Evolutionary conservation across 2,888 invertebrate species (phyloP).

Genomic region (Epirrhoe alternata): DNA sequence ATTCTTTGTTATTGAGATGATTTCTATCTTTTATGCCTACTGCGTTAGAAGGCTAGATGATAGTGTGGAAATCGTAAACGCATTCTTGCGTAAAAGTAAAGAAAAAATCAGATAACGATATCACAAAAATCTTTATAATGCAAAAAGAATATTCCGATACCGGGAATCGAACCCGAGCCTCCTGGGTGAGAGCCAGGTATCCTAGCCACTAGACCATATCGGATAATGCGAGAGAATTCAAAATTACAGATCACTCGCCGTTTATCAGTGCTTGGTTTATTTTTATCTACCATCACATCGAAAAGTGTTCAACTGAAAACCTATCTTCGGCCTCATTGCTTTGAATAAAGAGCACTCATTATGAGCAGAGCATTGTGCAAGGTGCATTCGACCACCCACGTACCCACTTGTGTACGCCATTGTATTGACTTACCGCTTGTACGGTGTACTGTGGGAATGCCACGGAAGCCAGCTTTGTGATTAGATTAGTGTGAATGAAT

Average conservation of each 20-base stretch:
- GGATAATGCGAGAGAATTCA: constrained; percentile 37
- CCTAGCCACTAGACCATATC: constrained; percentile 89
- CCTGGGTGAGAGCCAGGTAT: constrained; percentile 90
- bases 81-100: constrained; percentile 35
- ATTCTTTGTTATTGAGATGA: constrained; percentile 51
- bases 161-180: constrained; percentile 86
- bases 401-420: constrained; percentile 51
- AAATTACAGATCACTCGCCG: constrained; percentile 3
- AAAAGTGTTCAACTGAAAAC: constrained; percentile 39
- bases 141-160: constrained; percentile 75
- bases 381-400: constrained; percentile 71
- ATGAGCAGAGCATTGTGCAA: constrained; percentile 65
- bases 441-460: constrained; percentile 57
- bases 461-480: constrained; percentile 63
- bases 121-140: constrained; percentile 6
- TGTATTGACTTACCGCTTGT: constrained; percentile 55
- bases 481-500: constrained; percentile 68
- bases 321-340: constrained; percentile 52
- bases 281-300: constrained; percentile 24
- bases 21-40: constrained; percentile 56
- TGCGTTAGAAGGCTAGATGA: constrained; percentile 58
- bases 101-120: not conserved
- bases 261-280: not conserved
- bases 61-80: constrained; percentile 47
- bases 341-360: constrained; percentile 53